Base-by-base conservation (phyloP, 2,888 invertebrate genomes). In the Sinodicranocentrus sp. region DNA sequence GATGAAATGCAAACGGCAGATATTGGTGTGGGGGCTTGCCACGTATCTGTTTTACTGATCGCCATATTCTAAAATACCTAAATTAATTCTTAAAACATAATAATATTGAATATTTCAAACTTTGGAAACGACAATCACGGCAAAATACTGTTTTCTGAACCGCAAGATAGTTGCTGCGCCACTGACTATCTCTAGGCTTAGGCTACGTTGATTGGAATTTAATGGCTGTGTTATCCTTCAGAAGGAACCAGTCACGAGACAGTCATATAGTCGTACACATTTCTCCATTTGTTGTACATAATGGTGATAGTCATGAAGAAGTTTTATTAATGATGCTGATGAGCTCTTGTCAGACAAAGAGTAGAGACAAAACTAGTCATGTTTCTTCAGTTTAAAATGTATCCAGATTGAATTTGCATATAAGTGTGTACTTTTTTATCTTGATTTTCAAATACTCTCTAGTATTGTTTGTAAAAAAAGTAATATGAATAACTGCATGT, bases 1-100 rank as follows among this genome's bases (percentile, higher is more conserved):
- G 79, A 54, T 1, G 71, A 52, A 52, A 79, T 26, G n/a, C 52
- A 61, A 26, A 79, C 19, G 2, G 78, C 78, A 10, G 77, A 43
- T 0, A 78, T 15, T 23, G 59, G 19, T 0, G 43, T 10, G 3
- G 54, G 0, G 1, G 61, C 23, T 61, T 59, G 57, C 61, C 43
- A 73, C 2, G 17, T n/a, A 6, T 19, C 33, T 26, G 15, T 6
- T 3, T 26, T 23, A 5, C 21, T 19, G 3, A 33, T 10, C 3
- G 33, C 33, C 33, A 33, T 33, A 33, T 33, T 33, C 10, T 33
- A 33, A 52, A 52, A 33, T 33, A n/a, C n/a, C n/a, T 33, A 33
- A 33, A n/a, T n/a, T n/a, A 33, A 33, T 6, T 33, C 33, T 33
- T 6, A 3, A 33, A 10, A 3, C 5, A 33, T 33, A 33, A 33